Base-by-base conservation (phyloP, 2,888 invertebrate species). In the Trissoscelio sp. region DNA sequence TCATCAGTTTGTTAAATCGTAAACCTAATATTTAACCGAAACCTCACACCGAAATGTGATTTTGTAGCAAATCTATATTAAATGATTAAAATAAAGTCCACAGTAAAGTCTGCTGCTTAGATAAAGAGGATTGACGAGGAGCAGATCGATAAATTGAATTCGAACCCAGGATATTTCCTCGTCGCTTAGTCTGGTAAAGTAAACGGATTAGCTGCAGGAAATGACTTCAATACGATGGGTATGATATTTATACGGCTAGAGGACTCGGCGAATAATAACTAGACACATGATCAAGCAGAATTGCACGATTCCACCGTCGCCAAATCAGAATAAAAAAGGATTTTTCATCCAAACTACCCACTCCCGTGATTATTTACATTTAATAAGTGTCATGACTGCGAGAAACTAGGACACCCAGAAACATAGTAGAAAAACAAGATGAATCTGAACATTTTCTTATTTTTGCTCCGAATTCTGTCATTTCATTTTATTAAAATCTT, bases 161-260 rank as follows among this genome's bases (percentile, higher is more conserved):
- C 51, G 74, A 75, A 42, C 42, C 67, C 51, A 44, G 75, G 67
- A 75, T 75, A 75, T 67, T 75, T 75, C 75, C 75, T 67, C 51
- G 67, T 75, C 75, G 67, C 67, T 67, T 67, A 75, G 75, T 44
- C 20, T 51, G 42, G 51, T 14, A 67, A 75, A 75, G 75, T 67
- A 67, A 67, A 75, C 44, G 75, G 75, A 75, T 75, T 75, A 75
- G 44, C 75, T 20, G 11, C 31, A 42, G 75, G 75, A 75, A 75
- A 75, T 75, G 48, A 75, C 42, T 75, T 51, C 67, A 75, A 75
- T 75, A 60, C 67, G 67, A 53, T 14, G 67, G 48, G 42, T 42
- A 75, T 75, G 75, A 67, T 75, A 66, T 75, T 75, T 75, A 28
- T 58, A 67, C 58, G 64, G 46, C 18, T 12, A 57, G 37, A 46